Conservation (phyloP, 2,888 invertebrate species). For the Phaedon cochleariae region DNA sequence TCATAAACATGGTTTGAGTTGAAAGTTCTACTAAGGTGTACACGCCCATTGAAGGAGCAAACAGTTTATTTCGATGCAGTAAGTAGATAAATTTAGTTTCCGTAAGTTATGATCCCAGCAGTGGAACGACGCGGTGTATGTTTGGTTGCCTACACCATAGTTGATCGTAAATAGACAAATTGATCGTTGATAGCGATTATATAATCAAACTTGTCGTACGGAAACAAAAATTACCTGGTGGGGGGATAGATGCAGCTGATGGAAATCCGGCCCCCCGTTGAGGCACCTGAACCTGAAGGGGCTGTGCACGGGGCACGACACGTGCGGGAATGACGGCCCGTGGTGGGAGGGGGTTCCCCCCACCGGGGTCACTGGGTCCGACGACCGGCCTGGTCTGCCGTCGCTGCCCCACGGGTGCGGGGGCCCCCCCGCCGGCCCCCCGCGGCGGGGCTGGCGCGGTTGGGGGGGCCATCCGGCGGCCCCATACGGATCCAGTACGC, state of each 20-base stretch:
- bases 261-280: conserved; percentile 65
- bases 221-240: conserved; percentile 50
- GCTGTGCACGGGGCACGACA: conserved; percentile 77
- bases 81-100: no score
- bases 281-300: conserved; percentile 72
- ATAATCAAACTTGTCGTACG: no score
- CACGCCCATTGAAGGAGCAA: no score
- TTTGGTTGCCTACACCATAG: no score
- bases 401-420: conserved; percentile 58
- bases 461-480: conserved; percentile 61
- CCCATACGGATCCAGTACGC: conserved; percentile 64
- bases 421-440: conserved; percentile 53
- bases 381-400: conserved; percentile 61
- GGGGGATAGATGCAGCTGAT: conserved; percentile 50
- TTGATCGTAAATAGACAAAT: no score
- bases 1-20: no score
- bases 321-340: conserved; percentile 19
- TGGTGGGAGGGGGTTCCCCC: conserved; percentile 60
- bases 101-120: no score
- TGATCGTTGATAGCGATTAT: no score
- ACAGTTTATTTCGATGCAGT: no score
- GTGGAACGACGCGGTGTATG: no score
- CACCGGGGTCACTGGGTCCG: conserved; percentile 66
- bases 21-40: no score
- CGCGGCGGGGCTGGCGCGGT: conserved; percentile 52